Evolutionary conservation across 1,140 invertebrate species (phyloP), one percentile per base, ranked within the genome.

Genomic region (Neuroterus valhalla): DNA sequence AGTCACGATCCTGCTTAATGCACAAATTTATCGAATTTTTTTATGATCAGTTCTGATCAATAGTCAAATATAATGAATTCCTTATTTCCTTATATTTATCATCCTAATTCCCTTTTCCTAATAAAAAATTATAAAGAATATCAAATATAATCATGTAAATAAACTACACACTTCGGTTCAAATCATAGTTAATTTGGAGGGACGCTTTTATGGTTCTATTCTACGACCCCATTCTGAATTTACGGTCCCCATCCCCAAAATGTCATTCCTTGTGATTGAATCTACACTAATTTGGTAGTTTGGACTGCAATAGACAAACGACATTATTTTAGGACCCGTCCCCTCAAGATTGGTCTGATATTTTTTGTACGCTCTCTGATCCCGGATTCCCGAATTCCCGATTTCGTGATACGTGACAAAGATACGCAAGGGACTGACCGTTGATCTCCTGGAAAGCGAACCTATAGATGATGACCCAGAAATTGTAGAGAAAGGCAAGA

Each of bases 391-490:
- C 31, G 31, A 38, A 8, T 38, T 38, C 31, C 31, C 31, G 31
- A 38, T 38, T n/a, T 75, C 76, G 80, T 76, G 66, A 31, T 70
- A 75, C 74, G 75, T 75, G 73, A 80, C 70, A 45, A 42, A 66
- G 26, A 72, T 72, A 75, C 46, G 50, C 67, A 43, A 71, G 76
- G 31, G 66, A 92, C 93, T 93, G 82, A 95, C 94, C 93, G 86
- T 96, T 96, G 81, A 96, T 96, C 90, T 96, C 96, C 90, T 96
- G 95, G 91, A 99, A 99, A 89, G 98, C 96, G 92, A 98, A 99
- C 89, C 98, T 94, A 92, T 98, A 99, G 84, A 98, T 98, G 90
- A 99, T 97, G 85, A 98, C 97, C 98, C 97, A 98, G 86, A 99
- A 98, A 91, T 99, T 99, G 92, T 99, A 99, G 74, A 99, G 94